phyloP scores from a whole-genome alignment of 2,113 vertebrate genomes.

The Scomber colias region DNA sequence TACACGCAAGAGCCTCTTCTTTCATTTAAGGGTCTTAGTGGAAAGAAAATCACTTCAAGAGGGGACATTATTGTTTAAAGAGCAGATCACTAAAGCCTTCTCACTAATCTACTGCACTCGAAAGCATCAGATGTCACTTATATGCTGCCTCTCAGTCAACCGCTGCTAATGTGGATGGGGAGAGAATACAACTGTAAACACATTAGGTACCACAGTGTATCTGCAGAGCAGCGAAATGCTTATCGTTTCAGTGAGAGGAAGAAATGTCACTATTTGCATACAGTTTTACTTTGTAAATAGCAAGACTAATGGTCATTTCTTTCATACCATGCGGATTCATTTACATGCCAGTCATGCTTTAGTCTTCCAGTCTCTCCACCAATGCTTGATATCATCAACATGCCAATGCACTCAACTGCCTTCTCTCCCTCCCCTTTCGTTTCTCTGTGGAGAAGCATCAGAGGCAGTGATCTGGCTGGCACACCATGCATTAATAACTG shows the following conservation, averaged over 20 bases:
- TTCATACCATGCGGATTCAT: constrained; percentile 45
- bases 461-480: constrained; percentile 65
- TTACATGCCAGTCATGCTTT: constrained; percentile 61
- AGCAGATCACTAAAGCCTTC: constrained; percentile 38
- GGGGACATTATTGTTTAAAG: constrained; percentile 52
- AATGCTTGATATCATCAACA: constrained; percentile 62
- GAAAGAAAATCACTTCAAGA: constrained; percentile 49
- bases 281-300: constrained; percentile 63
- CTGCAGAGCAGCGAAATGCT: constrained; percentile 53
- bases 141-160: constrained; percentile 51
- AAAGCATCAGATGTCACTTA: constrained; percentile 69
- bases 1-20: constrained; percentile 34
- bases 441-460: constrained; percentile 61
- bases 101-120: constrained; percentile 65
- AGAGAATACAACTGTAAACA: constrained; percentile 60
- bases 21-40: constrained; percentile 60
- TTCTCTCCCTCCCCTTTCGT: constrained; percentile 27
- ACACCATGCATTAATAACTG: constrained; percentile 76
- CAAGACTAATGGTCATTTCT: constrained; percentile 57
- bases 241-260: constrained; percentile 36
- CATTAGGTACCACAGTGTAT: constrained; percentile 54
- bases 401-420: constrained; percentile 49
- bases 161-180: constrained; percentile 36
- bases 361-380: constrained; percentile 59
- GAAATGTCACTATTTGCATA: constrained; percentile 77